These are phyloP conservation scores for Ganaspis sp. DNA, from an alignment of 1,140 invertebrate species.

Conservation along the genomic window DNA sequence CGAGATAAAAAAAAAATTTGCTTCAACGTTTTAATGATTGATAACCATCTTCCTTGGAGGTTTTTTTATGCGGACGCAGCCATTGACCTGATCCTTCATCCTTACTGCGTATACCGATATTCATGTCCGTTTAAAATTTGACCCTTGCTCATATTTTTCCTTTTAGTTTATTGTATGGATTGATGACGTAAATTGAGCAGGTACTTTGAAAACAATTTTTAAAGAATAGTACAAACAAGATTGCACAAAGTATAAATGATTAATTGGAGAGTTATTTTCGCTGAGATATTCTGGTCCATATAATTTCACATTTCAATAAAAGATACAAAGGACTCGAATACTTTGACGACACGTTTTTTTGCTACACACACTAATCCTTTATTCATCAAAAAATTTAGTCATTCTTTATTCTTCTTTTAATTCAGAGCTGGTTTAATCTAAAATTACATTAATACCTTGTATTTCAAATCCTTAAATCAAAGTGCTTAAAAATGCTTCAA, in stretches of 20 bases:
- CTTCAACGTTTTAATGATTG: not conserved
- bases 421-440: too few relatives aligned
- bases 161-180: not conserved
- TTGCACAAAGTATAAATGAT: not conserved
- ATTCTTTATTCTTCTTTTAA: too few relatives aligned
- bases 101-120: not conserved
- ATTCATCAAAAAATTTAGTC: too few relatives aligned
- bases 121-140: not conserved
- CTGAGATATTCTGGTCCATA: too few relatives aligned
- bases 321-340: too few relatives aligned
- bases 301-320: too few relatives aligned
- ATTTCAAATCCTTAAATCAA: too few relatives aligned
- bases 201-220: not conserved
- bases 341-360: too few relatives aligned
- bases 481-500: too few relatives aligned
- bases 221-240: not conserved
- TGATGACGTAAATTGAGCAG: conserved; percentile 11
- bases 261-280: not conserved
- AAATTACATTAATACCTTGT: too few relatives aligned
- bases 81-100: not conserved
- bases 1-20: not conserved
- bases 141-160: not conserved
- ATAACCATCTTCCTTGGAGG: not conserved
- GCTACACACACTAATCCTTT: too few relatives aligned
- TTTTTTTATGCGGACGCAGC: not conserved